phyloP scores from a whole-genome alignment of 2,113 vertebrate species.

The Zapus hudsonius region DNA sequence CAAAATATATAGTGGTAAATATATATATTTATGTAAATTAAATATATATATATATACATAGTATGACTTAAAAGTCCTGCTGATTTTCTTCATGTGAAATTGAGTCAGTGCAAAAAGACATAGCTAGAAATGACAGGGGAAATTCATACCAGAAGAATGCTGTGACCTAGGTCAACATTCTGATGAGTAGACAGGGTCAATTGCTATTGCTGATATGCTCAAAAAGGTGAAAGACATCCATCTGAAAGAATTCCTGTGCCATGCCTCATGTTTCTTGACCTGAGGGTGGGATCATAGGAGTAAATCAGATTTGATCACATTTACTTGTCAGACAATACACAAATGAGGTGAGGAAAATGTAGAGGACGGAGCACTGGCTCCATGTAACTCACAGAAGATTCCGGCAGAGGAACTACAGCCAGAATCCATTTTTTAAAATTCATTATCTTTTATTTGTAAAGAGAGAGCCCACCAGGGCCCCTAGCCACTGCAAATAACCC shows the following conservation, averaged over 20 bases:
- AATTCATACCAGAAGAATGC: background rate
- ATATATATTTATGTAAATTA: too few relatives aligned
- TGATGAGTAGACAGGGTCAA: background rate
- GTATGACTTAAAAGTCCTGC: background rate
- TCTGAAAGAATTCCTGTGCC: background rate
- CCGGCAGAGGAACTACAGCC: too few relatives aligned
- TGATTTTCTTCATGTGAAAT: background rate
- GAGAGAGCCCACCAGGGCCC: too few relatives aligned
- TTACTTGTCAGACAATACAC: too few relatives aligned
- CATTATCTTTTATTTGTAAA: too few relatives aligned
- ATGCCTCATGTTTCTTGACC: background rate
- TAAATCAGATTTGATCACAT: background rate
- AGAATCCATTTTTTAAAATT: too few relatives aligned
- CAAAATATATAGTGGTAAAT: background rate
- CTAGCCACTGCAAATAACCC: too few relatives aligned
- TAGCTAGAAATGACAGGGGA: background rate
- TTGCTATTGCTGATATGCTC: background rate
- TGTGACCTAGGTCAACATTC: background rate
- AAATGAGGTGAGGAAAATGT: too few relatives aligned
- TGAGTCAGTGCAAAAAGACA: background rate
- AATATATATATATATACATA: too few relatives aligned
- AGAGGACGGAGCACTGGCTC: too few relatives aligned
- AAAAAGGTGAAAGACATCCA: background rate
- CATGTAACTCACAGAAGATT: too few relatives aligned
- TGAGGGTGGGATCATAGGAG: rapidly evolving